phyloP scores from a whole-genome alignment of 2,797 vertebrate species.

The Gymnothorax reevesii region DNA sequence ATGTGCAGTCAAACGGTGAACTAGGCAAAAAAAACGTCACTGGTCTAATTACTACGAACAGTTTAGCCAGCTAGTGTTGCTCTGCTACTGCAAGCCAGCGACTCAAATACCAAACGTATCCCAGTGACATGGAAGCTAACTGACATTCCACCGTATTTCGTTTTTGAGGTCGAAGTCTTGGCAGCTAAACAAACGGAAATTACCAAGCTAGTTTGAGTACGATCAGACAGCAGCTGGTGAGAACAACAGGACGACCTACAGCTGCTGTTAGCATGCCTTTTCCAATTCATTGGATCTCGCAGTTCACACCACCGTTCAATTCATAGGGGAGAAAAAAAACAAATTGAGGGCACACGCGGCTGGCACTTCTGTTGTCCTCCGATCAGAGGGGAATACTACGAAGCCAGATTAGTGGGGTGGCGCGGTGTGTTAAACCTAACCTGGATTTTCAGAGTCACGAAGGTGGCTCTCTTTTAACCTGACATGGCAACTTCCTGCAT shows the following conservation, averaged over 20 bases:
- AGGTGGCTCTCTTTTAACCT: too few relatives aligned
- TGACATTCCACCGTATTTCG: not conserved
- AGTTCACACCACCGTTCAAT: not conserved
- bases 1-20: not conserved
- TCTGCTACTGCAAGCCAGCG: not conserved
- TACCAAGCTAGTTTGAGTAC: not conserved
- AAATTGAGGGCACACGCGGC: not conserved
- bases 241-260: not conserved
- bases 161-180: not conserved
- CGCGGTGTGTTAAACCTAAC: too few relatives aligned
- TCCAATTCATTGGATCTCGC: not conserved
- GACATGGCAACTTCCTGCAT: too few relatives aligned
- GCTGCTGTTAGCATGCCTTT: not conserved
- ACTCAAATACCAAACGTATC: not conserved
- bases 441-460: too few relatives aligned
- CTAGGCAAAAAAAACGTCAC: not conserved
- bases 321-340: not conserved
- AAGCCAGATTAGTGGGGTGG: too few relatives aligned
- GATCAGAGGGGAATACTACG: too few relatives aligned
- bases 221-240: not conserved
- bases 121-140: not conserved
- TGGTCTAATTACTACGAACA: not conserved
- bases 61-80: not conserved
- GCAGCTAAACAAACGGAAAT: not conserved
- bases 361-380: not conserved